phyloP scores from a whole-genome alignment of 2,113 vertebrate species.

The Malurus cyaneus region DNA sequence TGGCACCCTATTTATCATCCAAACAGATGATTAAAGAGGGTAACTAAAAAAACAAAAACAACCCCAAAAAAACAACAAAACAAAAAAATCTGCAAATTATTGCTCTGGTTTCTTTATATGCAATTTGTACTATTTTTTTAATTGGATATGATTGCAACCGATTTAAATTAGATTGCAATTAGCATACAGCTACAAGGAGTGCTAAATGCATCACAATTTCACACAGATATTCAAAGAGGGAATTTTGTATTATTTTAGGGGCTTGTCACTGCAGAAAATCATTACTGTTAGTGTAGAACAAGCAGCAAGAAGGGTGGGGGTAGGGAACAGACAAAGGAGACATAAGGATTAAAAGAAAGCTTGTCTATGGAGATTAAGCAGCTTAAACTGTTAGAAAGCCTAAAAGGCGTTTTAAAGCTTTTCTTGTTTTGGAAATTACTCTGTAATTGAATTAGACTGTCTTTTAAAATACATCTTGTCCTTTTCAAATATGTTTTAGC shows the following conservation, averaged over 20 bases:
- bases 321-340: neutral
- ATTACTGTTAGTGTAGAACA: constrained; percentile 52
- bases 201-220: neutral
- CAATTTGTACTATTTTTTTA: constrained; percentile 25
- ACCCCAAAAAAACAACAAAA: no score
- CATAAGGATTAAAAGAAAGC: neutral
- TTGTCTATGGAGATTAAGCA: neutral
- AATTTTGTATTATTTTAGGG: constrained; percentile 26
- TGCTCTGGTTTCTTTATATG: neutral
- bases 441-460: neutral
- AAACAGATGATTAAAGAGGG: neutral
- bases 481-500: neutral
- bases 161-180: no score
- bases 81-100: neutral
- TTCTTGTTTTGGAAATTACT: neutral
- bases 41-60: neutral
- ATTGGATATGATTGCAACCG: neutral
- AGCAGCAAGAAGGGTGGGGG: neutral
- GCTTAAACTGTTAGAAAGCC: neutral
- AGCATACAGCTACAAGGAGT: no score
- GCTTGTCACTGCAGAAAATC: constrained; percentile 33
- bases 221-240: constrained; percentile 6
- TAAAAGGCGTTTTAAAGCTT: neutral
- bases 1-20: neutral
- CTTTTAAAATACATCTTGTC: neutral